phyloP scores from a whole-genome alignment of 2,888 invertebrate genomes.

The Melieria omissa region DNA sequence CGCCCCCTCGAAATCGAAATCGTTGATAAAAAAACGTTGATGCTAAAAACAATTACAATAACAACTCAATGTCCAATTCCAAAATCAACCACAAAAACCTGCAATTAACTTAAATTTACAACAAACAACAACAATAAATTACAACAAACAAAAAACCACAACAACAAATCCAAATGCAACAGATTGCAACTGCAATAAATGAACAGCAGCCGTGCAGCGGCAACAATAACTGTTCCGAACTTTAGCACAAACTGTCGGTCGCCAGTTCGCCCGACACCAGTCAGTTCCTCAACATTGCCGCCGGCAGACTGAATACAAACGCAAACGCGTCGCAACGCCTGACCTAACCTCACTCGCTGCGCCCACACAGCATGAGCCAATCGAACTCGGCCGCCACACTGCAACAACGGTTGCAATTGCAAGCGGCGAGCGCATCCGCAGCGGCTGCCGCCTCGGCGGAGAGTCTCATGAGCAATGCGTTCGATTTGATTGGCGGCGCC shows the following conservation, averaged over 20 bases:
- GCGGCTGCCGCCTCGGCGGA: conserved; percentile 44
- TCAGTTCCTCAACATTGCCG: no score
- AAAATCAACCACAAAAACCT: not conserved
- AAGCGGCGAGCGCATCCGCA: conserved; percentile 26
- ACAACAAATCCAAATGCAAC: not conserved
- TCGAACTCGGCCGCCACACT: conserved; percentile 31
- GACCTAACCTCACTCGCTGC: no score
- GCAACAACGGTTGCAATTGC: conserved; percentile 43
- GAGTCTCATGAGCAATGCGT: conserved; percentile 54
- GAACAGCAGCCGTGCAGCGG: not conserved
- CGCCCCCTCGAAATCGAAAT: conserved; percentile 2
- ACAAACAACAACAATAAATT: not conserved
- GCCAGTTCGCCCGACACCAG: no score
- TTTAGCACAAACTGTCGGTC: no score
- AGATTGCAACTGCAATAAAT: not conserved
- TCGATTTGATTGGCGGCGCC: conserved; percentile 51
- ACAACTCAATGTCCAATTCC: not conserved
- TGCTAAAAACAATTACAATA: no score
- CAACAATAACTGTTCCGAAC: no score
- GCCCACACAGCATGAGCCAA: conserved; percentile 35
- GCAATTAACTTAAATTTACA: not conserved
- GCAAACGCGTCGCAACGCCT: conserved; percentile 26
- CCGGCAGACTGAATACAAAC: conserved; percentile 31
- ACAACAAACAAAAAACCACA: not conserved
- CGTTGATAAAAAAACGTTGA: no score